Evolutionary conservation across 2,888 invertebrate species (phyloP), one percentile per base, ranked within the genome.

Genomic region (Griposia aprilina): DNA sequence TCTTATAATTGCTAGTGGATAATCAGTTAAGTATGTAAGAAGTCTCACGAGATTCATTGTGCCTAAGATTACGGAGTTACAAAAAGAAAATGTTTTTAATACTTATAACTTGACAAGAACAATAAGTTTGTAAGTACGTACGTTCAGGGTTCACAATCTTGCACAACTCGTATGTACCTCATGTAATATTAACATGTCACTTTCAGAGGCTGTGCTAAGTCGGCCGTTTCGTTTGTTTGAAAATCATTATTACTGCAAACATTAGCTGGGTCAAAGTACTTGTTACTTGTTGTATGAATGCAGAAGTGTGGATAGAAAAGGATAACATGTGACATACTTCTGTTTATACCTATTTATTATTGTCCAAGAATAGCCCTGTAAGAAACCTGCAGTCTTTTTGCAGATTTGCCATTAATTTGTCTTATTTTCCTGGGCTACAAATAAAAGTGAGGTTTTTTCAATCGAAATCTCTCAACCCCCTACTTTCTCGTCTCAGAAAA

Each of bases 41-140:
- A 78, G 63, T 88, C 87, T 81, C 88, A 88, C 84, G 88, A 72
- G 80, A 78, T 78, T 78, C 85, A 86, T 88, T 88, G 88, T 88
- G 70, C 70, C 70, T 68, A 52, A 76, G 69, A 79, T 75, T 72
- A 78, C 55, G n/a, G 45, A 69, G 66, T 65, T 59, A 63, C 57
- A 83, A 83, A 85, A 86, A 83, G 52, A 66, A 83, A 80, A 75
- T 72, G 50, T 65, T 78, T 76, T 52, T 63, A 62, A 57, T 82
- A 71, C 73, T 50, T 60, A 36, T 66, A 65, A 36, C 48, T 68
- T 60, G 20, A 71, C 23, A 30, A 78, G 69, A 75, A 75, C 60
- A 82, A 78, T 60, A 73, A 76, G 57, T 74, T 55, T 23, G 15
- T 60, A 75, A 78, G 66, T 76, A 81, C 23, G 10, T 73, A 62